phyloP scores from a whole-genome alignment of 2,113 vertebrate genomes.

The Craseonycteris thonglongyai region DNA sequence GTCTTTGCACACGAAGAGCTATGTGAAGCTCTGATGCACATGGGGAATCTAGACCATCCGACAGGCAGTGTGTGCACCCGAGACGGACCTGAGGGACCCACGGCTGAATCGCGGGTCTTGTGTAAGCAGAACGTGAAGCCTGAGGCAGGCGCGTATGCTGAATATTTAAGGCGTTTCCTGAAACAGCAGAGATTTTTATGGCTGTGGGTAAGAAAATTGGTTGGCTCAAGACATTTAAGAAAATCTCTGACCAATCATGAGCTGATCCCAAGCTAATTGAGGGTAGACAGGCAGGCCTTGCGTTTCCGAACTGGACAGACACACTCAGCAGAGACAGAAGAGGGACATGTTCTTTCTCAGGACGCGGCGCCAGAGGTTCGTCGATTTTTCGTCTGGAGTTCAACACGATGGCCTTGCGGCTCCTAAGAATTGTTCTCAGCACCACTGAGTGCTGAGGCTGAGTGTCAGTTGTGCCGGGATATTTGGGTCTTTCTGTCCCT shows the following conservation, averaged over 20 bases:
- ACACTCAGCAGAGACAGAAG: neutral
- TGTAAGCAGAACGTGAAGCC: neutral
- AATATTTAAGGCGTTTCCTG: accelerated
- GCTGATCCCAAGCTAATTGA: neutral
- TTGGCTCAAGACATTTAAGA: neutral
- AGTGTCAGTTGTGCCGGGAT: neutral
- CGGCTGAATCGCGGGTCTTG: neutral
- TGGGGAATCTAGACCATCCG: neutral
- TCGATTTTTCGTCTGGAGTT: neutral
- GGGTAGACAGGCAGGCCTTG: neutral
- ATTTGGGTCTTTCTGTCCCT: neutral
- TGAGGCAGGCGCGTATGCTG: neutral
- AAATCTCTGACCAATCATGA: neutral
- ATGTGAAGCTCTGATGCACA: neutral
- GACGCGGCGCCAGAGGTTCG: neutral
- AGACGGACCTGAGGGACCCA: neutral
- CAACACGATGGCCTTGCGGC: neutral
- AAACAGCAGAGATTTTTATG: neutral
- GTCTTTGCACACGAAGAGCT: too few species aligned
- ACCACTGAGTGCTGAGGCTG: neutral
- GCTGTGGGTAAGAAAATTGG: neutral
- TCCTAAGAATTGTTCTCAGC: neutral
- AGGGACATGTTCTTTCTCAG: neutral
- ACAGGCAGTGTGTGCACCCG: accelerated
- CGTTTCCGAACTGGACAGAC: neutral